Evolutionary conservation across 2,113 vertebrate genomes (phyloP), one percentile per base, ranked within the genome.

Genomic region (Callipepla squamata): DNA sequence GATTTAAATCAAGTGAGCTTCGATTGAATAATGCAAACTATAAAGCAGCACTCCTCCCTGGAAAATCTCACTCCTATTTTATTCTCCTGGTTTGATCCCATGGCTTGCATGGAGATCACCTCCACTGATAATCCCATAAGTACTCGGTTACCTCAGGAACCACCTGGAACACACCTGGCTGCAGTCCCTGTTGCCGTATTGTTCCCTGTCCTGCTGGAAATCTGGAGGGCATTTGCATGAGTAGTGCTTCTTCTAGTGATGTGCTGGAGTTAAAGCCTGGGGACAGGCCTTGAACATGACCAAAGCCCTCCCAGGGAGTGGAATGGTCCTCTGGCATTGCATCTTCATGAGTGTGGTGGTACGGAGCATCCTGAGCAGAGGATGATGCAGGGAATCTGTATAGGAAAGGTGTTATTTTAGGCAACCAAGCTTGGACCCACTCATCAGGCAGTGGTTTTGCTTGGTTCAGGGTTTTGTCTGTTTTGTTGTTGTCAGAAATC

Each of bases 1-100:
- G 93, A 97, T 97, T 96, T 97, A 97, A 95, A 96, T 98, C 93
- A 96, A 96, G 90, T 87, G 95, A 97, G 94, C 94, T 96, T 96
- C 83, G 30, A 95, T 93, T 96, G 96, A 97, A 96, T 97, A 97
- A 96, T 92, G 69, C 87, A 89, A 96, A 94, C 58, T 85, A 78
- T 84, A 91, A 97, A 87, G 73, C 86, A 93, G 67, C 74, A 55
- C 50, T 91, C 83, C 75, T 94, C 95, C 73, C 28, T 95, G 87
- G 65, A 94, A 96, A 95, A 92, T 86, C 92, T 81, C 30, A 68
- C 94, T 96, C 78, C 45, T 94, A 90, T 72, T 95, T 89, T 80
- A 86, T 87, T 90, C 94, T 96, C 80, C 73, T 93, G n/a, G 25
- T 96, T 87, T 94, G 77, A 53, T 94, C 89, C 66, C 62, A 34